Percentiles rank a stretch among this genome's conserved stretches.
phyloP scores from a whole-genome alignment of 1,140 invertebrate species.

The Micrasema longulum region DNA sequence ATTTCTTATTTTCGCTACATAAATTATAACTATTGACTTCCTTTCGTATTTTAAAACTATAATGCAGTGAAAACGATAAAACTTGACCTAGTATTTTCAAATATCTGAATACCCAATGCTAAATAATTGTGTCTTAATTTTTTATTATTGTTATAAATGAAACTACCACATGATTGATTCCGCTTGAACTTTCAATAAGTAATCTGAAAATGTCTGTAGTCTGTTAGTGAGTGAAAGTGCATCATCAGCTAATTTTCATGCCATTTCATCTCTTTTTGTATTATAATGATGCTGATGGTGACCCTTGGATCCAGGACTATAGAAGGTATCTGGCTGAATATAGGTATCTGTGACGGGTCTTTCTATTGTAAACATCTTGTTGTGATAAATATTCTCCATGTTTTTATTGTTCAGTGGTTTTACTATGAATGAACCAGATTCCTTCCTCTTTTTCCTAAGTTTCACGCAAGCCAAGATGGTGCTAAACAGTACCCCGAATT shows the following conservation, averaged over 20 bases:
- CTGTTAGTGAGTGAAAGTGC: conserved; percentile 68
- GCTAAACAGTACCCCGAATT: conserved; percentile 76
- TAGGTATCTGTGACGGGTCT: conserved; percentile 64
- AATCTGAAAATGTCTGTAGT: conserved; percentile 66
- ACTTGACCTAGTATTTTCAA: too few species aligned
- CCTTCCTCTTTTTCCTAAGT: conserved; percentile 60
- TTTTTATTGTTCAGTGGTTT: conserved; percentile 59
- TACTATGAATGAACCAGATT: conserved; percentile 60
- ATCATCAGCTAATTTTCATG: conserved; percentile 69
- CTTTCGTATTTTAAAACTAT: too few species aligned
- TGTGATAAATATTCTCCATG: conserved; percentile 64
- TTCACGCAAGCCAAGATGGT: conserved; percentile 78
- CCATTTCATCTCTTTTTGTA: conserved; percentile 64
- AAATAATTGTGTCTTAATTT: too few species aligned
- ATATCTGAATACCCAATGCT: too few species aligned
- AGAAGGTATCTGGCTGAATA: conserved; percentile 66
- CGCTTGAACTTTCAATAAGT: conserved; percentile 64
- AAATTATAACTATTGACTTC: too few species aligned
- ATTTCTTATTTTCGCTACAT: background rate
- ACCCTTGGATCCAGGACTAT: conserved; percentile 64
- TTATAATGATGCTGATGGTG: conserved; percentile 65
- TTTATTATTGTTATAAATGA: too few species aligned
- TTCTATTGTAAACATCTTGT: conserved; percentile 58
- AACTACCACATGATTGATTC: conserved; percentile 68
- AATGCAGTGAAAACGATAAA: too few species aligned